These are phyloP conservation scores for Steromphala cineraria DNA, from an alignment of 2,888 invertebrate species.

Conservation along the genomic window DNA sequence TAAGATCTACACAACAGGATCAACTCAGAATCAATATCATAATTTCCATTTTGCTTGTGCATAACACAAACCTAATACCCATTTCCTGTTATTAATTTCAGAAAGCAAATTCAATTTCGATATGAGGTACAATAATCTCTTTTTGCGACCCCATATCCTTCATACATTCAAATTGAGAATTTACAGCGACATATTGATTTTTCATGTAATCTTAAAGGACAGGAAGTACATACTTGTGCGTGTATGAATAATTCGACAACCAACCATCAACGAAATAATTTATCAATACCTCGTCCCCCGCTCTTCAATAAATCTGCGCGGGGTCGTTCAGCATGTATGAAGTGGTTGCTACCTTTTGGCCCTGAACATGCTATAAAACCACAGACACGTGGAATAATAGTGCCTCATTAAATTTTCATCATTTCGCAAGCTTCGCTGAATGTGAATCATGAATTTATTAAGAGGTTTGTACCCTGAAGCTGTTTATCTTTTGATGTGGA, in stretches of 20 bases:
- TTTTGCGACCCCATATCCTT: too few relatives aligned
- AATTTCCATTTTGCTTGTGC: not conserved
- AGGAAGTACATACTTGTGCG: not conserved
- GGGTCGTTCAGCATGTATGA: not conserved
- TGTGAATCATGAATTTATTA: not conserved
- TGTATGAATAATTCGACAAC: not conserved
- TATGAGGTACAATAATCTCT: too few relatives aligned
- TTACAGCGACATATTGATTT: not conserved
- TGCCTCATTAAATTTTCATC: not conserved
- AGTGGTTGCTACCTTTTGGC: not conserved
- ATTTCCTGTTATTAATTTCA: not conserved
- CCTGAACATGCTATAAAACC: not conserved
- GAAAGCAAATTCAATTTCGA: not conserved
- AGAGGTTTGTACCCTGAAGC: too few relatives aligned
- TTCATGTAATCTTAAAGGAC: conserved; percentile 2
- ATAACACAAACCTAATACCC: not conserved
- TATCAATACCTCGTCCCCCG: not conserved
- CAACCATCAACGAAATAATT: not conserved
- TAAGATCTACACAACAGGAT: too few relatives aligned
- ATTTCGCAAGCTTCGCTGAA: not conserved
- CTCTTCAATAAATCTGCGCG: not conserved
- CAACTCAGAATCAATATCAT: too few relatives aligned
- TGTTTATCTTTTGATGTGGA: too few relatives aligned
- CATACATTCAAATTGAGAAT: not conserved
- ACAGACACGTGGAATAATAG: not conserved